Percentiles rank a stretch among this genome's conserved stretches.
phyloP scores from a whole-genome alignment of 2,888 invertebrate genomes.

The Netelia virgata region DNA sequence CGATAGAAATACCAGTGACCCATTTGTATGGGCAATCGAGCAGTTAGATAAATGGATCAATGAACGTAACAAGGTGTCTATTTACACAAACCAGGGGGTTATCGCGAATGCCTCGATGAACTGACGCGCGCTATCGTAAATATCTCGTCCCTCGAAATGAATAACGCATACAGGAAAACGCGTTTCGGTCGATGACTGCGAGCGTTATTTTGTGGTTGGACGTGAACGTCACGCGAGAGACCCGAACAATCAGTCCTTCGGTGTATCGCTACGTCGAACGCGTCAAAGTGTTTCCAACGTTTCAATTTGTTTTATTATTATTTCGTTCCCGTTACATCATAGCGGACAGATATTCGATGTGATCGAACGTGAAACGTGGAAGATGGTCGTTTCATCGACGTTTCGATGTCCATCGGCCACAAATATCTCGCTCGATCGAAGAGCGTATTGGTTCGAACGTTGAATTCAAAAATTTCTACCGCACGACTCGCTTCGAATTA shows the following conservation, averaged over 20 bases:
- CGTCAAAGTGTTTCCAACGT: conserved; percentile 10
- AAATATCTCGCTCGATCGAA: background rate
- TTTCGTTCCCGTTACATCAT: conserved; percentile 10
- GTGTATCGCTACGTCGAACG: background rate
- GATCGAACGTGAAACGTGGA: too few relatives aligned
- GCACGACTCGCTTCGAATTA: background rate
- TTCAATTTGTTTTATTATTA: conserved; percentile 40
- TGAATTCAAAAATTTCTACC: background rate
- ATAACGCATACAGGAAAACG: background rate
- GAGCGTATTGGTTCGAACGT: background rate
- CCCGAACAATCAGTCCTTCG: background rate
- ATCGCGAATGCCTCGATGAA: conserved; percentile 16
- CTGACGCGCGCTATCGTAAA: conserved; percentile 30
- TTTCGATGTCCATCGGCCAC: too few relatives aligned
- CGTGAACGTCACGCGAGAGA: conserved; percentile 4
- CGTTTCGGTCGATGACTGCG: background rate
- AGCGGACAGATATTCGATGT: too few relatives aligned
- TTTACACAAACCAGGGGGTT: conserved; percentile 4
- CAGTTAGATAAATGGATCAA: conserved; percentile 4
- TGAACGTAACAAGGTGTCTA: background rate
- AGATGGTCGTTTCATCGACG: too few relatives aligned
- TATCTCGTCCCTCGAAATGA: conserved; percentile 24
- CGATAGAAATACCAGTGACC: too few relatives aligned
- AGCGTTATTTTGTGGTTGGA: conserved; percentile 16
- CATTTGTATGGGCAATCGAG: background rate